Evolutionary conservation across 2,888 invertebrate species (phyloP).

Genomic region (Silvanus unidentatus): DNA sequence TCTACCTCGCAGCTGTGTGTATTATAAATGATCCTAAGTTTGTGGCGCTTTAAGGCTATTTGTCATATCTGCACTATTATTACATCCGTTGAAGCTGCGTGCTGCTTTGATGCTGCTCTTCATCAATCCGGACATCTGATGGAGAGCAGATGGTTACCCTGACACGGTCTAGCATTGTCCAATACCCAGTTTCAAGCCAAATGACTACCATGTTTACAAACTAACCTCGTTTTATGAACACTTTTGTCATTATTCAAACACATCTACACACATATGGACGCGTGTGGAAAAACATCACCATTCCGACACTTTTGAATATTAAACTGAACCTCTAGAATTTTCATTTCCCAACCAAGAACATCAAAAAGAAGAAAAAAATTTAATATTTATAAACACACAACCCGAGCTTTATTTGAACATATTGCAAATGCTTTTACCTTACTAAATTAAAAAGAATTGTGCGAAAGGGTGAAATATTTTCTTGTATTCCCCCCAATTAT

Average conservation of each 20-base stretch:
- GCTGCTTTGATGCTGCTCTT: slow-evolving; percentile 27
- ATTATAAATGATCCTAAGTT: slow-evolving; percentile 49
- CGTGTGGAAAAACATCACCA: too few relatives aligned
- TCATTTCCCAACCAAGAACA: too few relatives aligned
- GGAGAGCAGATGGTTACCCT: slow-evolving; percentile 22
- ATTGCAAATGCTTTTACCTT: too few relatives aligned
- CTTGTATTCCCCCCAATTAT: too few relatives aligned
- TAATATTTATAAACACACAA: too few relatives aligned
- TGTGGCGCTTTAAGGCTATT: slow-evolving; percentile 47
- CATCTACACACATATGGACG: too few relatives aligned
- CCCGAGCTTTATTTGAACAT: too few relatives aligned
- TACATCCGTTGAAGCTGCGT: slow-evolving; percentile 39
- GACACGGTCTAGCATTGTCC: slow-evolving; percentile 1
- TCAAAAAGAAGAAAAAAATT: too few relatives aligned
- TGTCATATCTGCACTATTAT: slow-evolving; percentile 48
- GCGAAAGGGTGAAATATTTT: too few relatives aligned
- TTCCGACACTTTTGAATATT: too few relatives aligned
- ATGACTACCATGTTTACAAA: slow-evolving; percentile 8
- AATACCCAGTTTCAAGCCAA: slow-evolving; percentile 5
- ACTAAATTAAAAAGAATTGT: too few relatives aligned
- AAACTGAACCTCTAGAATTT: too few relatives aligned
- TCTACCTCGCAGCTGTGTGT: slow-evolving; percentile 45
- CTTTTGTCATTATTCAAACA: slow-evolving; percentile 4
- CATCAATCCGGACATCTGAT: slow-evolving; percentile 36
- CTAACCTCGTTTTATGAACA: slow-evolving; percentile 6